Evolutionary conservation across 1,140 invertebrate genomes (phyloP).

Genomic region (Aporrectodea caliginosa): DNA sequence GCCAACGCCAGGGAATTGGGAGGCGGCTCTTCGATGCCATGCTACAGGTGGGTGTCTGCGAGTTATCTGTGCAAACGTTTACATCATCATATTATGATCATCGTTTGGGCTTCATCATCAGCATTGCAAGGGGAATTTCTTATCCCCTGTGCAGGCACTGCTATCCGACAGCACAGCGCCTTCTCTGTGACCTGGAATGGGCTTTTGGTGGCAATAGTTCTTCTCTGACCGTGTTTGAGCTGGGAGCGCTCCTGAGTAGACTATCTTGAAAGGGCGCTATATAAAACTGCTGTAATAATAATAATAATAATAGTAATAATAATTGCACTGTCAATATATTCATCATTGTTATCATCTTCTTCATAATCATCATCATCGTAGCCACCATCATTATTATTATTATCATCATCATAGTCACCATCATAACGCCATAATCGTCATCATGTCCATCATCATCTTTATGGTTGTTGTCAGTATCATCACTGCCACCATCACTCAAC

Average conservation of each 20-base stretch:
- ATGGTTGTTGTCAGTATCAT: not conserved
- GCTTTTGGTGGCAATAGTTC: not conserved
- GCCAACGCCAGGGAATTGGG: conserved; percentile 53
- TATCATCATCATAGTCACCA: not conserved
- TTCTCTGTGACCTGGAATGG: too few species aligned
- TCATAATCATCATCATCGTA: not conserved
- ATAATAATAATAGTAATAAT: not conserved
- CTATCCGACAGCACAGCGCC: not conserved
- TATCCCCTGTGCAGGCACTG: not conserved
- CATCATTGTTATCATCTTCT: not conserved
- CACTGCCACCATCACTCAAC: too few species aligned
- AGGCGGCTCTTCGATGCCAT: conserved; percentile 53
- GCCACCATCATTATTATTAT: not conserved
- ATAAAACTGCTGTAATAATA: not conserved
- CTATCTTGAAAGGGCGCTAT: too few species aligned
- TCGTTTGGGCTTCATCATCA: not conserved
- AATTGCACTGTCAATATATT: not conserved
- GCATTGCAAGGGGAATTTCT: not conserved
- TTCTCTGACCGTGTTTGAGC: not conserved
- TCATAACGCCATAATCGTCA: not conserved
- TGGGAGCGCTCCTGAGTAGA: too few species aligned
- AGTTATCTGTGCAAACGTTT: not conserved
- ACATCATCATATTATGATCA: not conserved
- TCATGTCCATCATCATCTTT: not conserved
- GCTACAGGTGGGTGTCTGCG: conserved; percentile 43